Evolutionary conservation across 30 jellyfish, hydroid and myxozoan species (phyloP).

Genomic region (Turritopsis dohrnii): DNA sequence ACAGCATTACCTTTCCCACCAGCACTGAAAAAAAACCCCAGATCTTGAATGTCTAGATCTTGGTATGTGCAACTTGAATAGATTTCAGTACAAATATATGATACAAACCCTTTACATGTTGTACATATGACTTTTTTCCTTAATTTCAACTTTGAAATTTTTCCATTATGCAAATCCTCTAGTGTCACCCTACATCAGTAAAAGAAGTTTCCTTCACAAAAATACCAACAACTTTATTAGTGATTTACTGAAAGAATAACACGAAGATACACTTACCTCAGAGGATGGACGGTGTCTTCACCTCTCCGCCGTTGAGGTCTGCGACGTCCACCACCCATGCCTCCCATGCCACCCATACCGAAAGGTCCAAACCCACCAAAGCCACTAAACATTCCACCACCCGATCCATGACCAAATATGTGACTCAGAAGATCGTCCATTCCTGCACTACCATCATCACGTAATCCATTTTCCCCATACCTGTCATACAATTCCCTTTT

Average conservation of each 20-base stretch:
- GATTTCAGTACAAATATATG: no score
- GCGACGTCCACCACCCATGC: conserved; percentile 83
- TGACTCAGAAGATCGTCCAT: conserved; percentile 95
- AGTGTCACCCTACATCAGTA: conserved; percentile 55
- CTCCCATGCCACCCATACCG: conserved; percentile 87
- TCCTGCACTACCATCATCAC: conserved; percentile 82
- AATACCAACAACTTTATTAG: neutral
- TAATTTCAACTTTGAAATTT: conserved; percentile 69
- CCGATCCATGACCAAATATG: conserved; percentile 86
- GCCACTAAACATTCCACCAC: conserved; percentile 39
- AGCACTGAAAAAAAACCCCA: conserved; percentile 41
- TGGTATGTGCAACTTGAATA: neutral
- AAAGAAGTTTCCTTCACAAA: neutral
- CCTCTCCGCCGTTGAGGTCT: conserved; percentile 87
- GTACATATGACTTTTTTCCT: conserved; percentile 79
- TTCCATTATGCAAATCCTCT: conserved; percentile 88
- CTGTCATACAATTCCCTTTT: conserved; percentile 81
- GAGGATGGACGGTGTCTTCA: conserved; percentile 92
- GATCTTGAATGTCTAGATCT: no score
- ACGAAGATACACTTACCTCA: conserved; percentile 38
- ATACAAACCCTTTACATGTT: conserved; percentile 81
- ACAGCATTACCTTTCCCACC: conserved; percentile 99
- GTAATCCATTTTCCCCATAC: conserved; percentile 91
- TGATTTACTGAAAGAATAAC: neutral
- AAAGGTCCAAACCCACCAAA: conserved; percentile 34